Evolutionary conservation across 1,140 invertebrate species (phyloP), one percentile per base, ranked within the genome.

Genomic region (Pseudomyrmex dendroicus): DNA sequence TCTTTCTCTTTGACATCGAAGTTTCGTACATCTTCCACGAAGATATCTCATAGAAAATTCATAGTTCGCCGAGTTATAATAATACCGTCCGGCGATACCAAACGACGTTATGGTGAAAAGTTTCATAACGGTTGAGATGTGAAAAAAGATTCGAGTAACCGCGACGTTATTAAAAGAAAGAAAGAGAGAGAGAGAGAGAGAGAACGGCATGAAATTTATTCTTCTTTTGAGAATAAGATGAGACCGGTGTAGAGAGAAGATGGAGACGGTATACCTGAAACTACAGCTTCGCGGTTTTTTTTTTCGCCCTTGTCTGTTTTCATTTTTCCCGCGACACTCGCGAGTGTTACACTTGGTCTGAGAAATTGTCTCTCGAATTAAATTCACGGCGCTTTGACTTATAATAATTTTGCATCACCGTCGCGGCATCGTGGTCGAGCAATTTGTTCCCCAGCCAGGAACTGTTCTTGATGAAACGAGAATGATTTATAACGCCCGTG

Each of bases 31-130:
- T 46, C 35, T 67, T 56, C 59, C 2, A 10, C 20, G 35, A 25
- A 66, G 54, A 10, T 80, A 80, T 80, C 59, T 48, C 57, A 83
- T 68, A 62, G 48, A 25, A 74, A 83, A 84, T 84, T 84, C 83
- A 73, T 82, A 57, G 13, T 12, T 20, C 59, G 61, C 44, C 44
- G 12, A 72, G 52, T 59, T 82, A 56, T 84, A 82, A 82, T 80
- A 80, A 84, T 73, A 44, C 50, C 52, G 48, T 52, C 67, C 66
- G 20, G 10, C 17, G 22, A 70, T 46, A 63, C 46, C 50, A 35
- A 84, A 59, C 12, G 52, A 56, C 59, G 48, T 84, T 82, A 82
- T 52, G n/a, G 50, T 50, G 52, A 44, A 66, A 73, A 84, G 67
- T 84, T 84, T 56, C 13, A 50, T 52, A 76, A 62, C 20, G 15